Evolutionary conservation across 2,888 invertebrate species (phyloP).

Genomic region (Stramonita haemastoma): DNA sequence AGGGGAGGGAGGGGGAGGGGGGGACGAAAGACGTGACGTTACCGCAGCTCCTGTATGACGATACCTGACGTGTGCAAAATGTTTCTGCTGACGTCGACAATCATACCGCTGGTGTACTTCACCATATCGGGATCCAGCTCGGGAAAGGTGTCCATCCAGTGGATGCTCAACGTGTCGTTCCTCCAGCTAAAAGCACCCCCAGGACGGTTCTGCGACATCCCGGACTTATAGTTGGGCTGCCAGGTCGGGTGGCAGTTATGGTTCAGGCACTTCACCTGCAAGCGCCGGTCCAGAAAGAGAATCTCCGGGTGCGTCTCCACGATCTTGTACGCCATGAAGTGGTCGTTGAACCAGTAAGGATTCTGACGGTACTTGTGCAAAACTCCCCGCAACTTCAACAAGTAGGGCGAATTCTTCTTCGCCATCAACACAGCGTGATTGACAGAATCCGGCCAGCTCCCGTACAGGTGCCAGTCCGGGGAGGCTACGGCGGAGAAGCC

Average conservation of each 20-base stretch:
- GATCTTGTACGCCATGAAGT: conserved; percentile 53
- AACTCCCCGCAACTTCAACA: conserved; percentile 47
- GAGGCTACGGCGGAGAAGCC: conserved; percentile 51
- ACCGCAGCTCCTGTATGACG: conserved; percentile 48
- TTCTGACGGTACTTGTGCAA: conserved; percentile 49
- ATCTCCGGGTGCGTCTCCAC: conserved; percentile 47
- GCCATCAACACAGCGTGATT: conserved; percentile 53
- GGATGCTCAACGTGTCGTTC: conserved; percentile 52
- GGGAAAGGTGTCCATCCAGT: conserved; percentile 54
- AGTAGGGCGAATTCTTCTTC: conserved; percentile 52
- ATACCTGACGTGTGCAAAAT: conserved; percentile 49
- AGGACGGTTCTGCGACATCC: conserved; percentile 50
- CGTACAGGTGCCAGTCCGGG: conserved; percentile 53
- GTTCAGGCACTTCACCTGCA: conserved; percentile 55
- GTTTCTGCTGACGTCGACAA: conserved; percentile 51
- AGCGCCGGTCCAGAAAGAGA: conserved; percentile 49
- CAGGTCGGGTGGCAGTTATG: conserved; percentile 56
- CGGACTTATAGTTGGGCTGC: conserved; percentile 49
- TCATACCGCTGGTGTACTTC: conserved; percentile 54
- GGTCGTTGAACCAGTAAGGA: conserved; percentile 53
- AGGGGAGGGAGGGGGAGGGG: neutral
- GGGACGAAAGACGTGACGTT: neutral
- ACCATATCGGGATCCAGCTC: conserved; percentile 53
- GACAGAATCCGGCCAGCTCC: conserved; percentile 54
- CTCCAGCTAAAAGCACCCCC: conserved; percentile 52